A percentile compares a stretch with the other conserved stretches of the same genome.
Conservation (phyloP, 2,797 vertebrate genomes). For the Chloroceryle inda region DNA sequence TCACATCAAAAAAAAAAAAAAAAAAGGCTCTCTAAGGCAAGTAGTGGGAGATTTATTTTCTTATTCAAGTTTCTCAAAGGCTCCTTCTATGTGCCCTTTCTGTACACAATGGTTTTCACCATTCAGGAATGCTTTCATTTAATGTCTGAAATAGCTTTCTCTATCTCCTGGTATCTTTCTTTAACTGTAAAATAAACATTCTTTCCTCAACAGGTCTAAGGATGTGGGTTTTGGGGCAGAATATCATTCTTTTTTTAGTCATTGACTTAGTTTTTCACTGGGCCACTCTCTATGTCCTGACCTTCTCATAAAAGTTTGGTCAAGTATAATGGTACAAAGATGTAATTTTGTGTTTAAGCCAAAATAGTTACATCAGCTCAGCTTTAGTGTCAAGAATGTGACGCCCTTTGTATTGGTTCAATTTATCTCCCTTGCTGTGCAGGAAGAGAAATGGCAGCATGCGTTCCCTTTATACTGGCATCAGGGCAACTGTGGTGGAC, state of each 20-base stretch:
- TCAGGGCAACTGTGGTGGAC: neutral
- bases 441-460: neutral
- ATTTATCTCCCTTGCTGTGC: neutral
- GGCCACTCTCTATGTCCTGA: neutral
- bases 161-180: conserved; percentile 18
- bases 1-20: conserved; percentile 56
- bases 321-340: neutral
- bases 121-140: conserved; percentile 67
- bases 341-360: neutral
- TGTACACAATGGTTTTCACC: conserved; percentile 28
- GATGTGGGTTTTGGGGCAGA: neutral
- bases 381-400: neutral
- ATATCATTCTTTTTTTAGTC: neutral
- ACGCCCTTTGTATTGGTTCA: neutral
- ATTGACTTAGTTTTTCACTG: neutral
- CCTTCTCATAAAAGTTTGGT: neutral
- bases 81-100: conserved; percentile 30
- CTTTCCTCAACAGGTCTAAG: neutral
- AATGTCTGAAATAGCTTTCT: conserved; percentile 44
- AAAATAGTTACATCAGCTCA: neutral
- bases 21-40: conserved; percentile 35
- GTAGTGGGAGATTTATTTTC: conserved; percentile 70
- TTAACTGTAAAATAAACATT: conserved; percentile 21
- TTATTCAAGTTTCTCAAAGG: conserved; percentile 59
- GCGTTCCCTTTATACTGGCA: neutral